A percentile compares a stretch with the other conserved stretches of the same genome.
Evolutionary conservation across 2,797 vertebrate species (phyloP).

Genomic region (Thunnus albacares): DNA sequence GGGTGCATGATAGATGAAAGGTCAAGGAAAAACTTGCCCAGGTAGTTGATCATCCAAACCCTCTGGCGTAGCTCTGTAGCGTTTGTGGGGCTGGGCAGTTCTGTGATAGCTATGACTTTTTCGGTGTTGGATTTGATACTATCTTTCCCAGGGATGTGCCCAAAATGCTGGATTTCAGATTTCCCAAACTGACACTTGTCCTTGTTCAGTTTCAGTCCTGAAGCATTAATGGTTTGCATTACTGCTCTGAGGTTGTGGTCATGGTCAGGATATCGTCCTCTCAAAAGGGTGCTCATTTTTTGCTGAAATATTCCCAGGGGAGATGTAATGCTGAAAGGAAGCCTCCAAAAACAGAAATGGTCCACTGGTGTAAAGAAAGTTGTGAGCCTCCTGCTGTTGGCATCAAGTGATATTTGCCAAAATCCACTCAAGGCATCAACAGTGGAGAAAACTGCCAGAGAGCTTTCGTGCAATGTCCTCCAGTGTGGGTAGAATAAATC

Average conservation of each 20-base stretch:
- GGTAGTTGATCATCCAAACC: conserved; percentile 18
- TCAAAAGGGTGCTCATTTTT: conserved; percentile 9
- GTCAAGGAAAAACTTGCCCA: conserved; percentile 7
- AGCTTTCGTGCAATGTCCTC: neutral
- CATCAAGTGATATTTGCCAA: conserved; percentile 19
- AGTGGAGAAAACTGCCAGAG: conserved; percentile 23
- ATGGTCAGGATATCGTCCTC: neutral
- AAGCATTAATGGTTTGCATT: neutral
- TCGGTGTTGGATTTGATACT: conserved; percentile 1
- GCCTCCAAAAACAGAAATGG: neutral
- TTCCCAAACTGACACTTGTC: neutral
- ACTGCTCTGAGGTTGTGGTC: neutral
- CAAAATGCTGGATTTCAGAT: neutral
- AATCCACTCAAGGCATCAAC: conserved; percentile 6
- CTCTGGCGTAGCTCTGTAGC: neutral
- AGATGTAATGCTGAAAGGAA: neutral
- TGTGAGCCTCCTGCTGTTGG: neutral
- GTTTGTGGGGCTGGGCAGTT: conserved; percentile 18
- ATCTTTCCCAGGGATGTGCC: neutral
- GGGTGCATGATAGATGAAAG: conserved; percentile 5
- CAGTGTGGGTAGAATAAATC: neutral
- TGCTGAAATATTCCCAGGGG: conserved; percentile 11
- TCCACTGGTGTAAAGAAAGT: neutral
- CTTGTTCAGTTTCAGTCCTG: neutral
- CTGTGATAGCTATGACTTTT: neutral